phyloP scores from a whole-genome alignment of 2,113 vertebrate species.

The Tichodroma muraria region DNA sequence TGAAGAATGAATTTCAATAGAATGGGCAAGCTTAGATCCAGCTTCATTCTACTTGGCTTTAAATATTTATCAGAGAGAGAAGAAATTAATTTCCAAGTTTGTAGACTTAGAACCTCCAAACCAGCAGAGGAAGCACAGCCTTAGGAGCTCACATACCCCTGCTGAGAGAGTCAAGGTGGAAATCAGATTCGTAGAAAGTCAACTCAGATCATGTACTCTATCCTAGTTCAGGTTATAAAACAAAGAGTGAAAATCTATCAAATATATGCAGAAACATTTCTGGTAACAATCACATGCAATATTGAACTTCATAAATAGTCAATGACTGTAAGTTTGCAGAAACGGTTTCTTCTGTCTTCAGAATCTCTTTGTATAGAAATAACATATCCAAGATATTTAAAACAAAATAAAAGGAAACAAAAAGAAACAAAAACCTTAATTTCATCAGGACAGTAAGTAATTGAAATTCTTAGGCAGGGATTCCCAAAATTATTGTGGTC shows the following conservation, averaged over 20 bases:
- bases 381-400: background rate
- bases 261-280: background rate
- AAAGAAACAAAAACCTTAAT: background rate
- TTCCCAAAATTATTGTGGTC: background rate
- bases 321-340: background rate
- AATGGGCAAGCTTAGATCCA: background rate
- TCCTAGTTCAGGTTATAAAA: background rate
- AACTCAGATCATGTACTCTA: background rate
- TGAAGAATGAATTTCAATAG: background rate
- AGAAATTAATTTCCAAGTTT: background rate
- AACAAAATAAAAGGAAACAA: background rate
- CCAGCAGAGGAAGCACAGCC: background rate
- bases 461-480: background rate
- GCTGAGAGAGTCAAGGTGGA: background rate
- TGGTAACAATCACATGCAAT: background rate
- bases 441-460: background rate
- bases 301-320: background rate
- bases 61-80: background rate
- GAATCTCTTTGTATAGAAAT: background rate
- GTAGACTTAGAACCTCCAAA: background rate
- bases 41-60: background rate
- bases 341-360: background rate
- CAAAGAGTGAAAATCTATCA: background rate
- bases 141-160: background rate
- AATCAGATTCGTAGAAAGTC: background rate